Evolutionary conservation across 2,797 vertebrate genomes (phyloP).

Genomic region (Enteromius afrohamiltoni): DNA sequence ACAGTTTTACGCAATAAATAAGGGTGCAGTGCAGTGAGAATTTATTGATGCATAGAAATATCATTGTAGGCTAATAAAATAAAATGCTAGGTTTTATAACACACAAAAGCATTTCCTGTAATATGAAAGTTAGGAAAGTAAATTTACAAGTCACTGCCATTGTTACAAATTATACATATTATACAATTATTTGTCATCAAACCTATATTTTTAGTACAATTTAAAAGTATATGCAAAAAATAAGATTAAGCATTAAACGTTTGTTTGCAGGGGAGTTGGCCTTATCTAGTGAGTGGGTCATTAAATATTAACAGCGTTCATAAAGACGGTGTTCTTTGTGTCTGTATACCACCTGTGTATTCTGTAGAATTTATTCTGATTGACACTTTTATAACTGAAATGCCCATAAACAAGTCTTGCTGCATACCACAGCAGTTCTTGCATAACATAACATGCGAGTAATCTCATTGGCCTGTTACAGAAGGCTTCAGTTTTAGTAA

Average conservation of each 20-base stretch:
- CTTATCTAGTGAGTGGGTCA: not conserved
- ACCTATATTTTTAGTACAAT: not conserved
- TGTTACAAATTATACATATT: not conserved
- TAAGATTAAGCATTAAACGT: not conserved
- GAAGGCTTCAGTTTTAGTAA: not conserved
- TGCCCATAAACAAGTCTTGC: constrained; percentile 22
- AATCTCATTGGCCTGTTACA: not conserved
- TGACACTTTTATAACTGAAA: not conserved
- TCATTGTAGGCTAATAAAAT: not conserved
- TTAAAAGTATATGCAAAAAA: not conserved
- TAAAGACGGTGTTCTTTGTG: not conserved
- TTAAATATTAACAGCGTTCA: constrained; percentile 21
- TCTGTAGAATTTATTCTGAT: not conserved
- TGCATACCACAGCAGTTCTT: constrained; percentile 37
- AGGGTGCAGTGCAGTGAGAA: not conserved
- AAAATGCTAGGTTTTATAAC: not conserved
- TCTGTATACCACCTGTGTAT: not conserved
- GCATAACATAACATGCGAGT: constrained; percentile 23
- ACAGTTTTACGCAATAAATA: not conserved
- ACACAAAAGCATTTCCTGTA: not conserved
- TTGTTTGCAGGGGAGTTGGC: not conserved
- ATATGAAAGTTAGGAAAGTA: not conserved
- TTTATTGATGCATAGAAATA: not conserved
- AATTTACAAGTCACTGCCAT: not conserved
- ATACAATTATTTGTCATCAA: not conserved